These are phyloP conservation scores for Hololepta plana DNA, from an alignment of 2,888 invertebrate species.

Conservation along the genomic window DNA sequence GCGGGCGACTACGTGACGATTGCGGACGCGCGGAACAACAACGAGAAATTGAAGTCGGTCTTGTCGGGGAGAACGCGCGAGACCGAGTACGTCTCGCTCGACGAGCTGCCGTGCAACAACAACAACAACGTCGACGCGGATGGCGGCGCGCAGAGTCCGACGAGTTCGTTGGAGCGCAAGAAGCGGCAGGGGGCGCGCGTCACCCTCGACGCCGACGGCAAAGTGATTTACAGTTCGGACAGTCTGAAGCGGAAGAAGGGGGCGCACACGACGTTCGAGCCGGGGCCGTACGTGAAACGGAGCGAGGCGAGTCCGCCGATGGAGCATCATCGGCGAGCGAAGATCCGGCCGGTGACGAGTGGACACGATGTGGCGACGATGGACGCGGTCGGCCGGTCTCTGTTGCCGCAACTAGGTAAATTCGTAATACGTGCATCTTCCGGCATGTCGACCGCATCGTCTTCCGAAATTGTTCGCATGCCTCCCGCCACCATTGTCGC, in stretches of 20 bases:
- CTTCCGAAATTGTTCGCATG: conserved; percentile 37
- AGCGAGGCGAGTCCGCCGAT: conserved; percentile 26
- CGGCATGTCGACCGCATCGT: conserved; percentile 20
- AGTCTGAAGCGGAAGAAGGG: conserved; percentile 64
- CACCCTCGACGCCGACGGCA: conserved; percentile 68
- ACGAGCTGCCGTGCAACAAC: conserved; percentile 45
- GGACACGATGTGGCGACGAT: conserved; percentile 3
- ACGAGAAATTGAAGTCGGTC: conserved; percentile 43
- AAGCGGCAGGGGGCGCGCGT: conserved; percentile 57
- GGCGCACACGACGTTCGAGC: conserved; percentile 72
- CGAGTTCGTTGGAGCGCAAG: conserved; percentile 30
- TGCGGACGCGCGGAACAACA: conserved; percentile 65
- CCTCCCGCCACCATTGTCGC: conserved; percentile 46
- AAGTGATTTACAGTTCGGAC: conserved; percentile 76
- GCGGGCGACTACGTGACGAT: conserved; percentile 74
- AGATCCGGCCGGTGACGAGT: conserved; percentile 13
- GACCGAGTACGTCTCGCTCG: conserved; percentile 64
- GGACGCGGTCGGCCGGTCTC: conserved; percentile 25
- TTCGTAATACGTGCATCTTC: conserved; percentile 27
- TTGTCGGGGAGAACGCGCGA: conserved; percentile 41
- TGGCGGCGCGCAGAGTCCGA: conserved; percentile 3
- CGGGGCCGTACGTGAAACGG: conserved; percentile 63
- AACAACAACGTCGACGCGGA: conserved; percentile 11
- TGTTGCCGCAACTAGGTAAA: conserved; percentile 47
- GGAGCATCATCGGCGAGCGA: conserved; percentile 22